Evolutionary conservation across 92 coral and sea anemone species (phyloP).

Genomic region (Anthopleura xanthogrammica): DNA sequence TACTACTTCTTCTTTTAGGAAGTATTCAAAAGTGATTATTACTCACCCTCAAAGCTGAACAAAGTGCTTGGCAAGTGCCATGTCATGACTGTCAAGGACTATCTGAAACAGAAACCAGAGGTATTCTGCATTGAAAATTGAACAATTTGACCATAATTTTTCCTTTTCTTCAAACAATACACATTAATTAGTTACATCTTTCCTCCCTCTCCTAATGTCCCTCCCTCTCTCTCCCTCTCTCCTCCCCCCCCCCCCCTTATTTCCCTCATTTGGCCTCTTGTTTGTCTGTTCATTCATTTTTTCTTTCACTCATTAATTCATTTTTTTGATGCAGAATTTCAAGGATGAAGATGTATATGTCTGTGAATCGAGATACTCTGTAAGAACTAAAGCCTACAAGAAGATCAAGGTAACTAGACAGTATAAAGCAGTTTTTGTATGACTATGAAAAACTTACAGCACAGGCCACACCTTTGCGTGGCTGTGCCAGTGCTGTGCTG

Average conservation of each 20-base stretch:
- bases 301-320: neutral
- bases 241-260: no score
- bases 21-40: constrained; percentile 86
- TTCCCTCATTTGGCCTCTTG: neutral
- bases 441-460: no score
- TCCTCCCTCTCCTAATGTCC: no score
- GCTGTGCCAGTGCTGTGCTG: no score
- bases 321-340: constrained; percentile 53
- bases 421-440: no score
- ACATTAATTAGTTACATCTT: no score
- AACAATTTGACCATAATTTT: neutral
- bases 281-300: neutral
- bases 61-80: constrained; percentile 86
- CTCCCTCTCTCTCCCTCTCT: no score
- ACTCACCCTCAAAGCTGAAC: constrained; percentile 65
- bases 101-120: constrained; percentile 80
- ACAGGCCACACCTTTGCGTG: no score
- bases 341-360: constrained; percentile 88
- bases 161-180: no score
- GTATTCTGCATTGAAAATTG: constrained; percentile 16
- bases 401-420: constrained; percentile 67
- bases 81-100: constrained; percentile 92
- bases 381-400: constrained; percentile 70
- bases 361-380: constrained; percentile 90
- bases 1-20: constrained; percentile 53